Conservation (phyloP, 2,888 invertebrate species). For the Stenotaenia linearis region DNA sequence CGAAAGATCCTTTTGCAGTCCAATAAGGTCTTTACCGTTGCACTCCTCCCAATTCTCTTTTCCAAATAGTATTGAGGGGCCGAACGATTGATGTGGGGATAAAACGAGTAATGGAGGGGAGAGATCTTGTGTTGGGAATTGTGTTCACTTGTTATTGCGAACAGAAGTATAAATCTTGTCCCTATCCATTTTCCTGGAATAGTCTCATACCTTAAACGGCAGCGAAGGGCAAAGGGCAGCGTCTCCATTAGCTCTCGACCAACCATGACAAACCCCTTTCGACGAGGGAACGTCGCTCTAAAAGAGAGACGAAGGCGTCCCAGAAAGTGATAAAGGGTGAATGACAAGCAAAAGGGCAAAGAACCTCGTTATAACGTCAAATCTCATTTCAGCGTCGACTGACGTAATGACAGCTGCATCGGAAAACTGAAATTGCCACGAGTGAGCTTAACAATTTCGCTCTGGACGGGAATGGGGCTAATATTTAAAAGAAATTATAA, state of each 20-base stretch:
- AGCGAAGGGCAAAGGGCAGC: conserved; percentile 20
- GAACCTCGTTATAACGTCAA: not conserved
- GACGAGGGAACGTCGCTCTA: not conserved
- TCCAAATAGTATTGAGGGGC: not conserved
- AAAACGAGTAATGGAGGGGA: conserved; percentile 20
- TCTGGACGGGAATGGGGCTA: not conserved
- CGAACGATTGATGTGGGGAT: conserved; percentile 15
- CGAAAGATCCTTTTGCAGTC: conserved; percentile 8
- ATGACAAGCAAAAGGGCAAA: conserved; percentile 13
- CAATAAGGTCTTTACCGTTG: conserved; percentile 11
- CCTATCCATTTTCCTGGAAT: conserved; percentile 11
- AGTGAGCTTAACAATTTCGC: not conserved
- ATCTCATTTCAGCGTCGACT: conserved; percentile 2
- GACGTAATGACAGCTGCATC: conserved; percentile 26
- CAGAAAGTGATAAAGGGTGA: conserved; percentile 14
- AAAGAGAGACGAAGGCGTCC: not conserved
- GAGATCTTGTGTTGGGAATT: conserved; percentile 24
- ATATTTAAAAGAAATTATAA: not conserved
- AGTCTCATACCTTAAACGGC: conserved; percentile 19
- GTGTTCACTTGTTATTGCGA: conserved; percentile 26
- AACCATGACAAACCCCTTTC: conserved; percentile 20
- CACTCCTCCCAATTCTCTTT: not conserved
- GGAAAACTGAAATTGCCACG: conserved; percentile 10
- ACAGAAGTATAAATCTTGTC: conserved; percentile 8
- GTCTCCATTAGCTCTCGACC: conserved; percentile 24